Conservation (phyloP, 2,113 vertebrate species). For the Casuarius casuarius region DNA sequence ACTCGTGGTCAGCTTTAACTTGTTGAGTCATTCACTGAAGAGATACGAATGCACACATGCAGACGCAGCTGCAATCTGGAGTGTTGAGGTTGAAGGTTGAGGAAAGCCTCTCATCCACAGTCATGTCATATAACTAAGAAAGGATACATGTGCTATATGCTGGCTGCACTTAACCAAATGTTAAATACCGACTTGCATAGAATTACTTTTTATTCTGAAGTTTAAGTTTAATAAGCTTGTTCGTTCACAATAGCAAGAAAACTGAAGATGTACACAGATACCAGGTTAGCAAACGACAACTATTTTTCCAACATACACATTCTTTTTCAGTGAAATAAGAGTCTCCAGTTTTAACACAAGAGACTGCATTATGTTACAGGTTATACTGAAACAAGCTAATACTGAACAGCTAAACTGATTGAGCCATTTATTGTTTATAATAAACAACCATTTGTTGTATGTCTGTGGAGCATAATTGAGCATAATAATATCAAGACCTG, state of each 20-base stretch:
- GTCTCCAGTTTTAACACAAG: neutral
- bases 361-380: neutral
- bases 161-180: neutral
- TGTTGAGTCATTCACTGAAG: neutral
- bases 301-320: neutral
- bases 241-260: neutral
- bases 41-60: neutral
- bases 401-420: neutral
- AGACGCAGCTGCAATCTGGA: neutral
- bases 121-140: neutral
- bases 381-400: neutral
- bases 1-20: neutral
- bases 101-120: neutral
- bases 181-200: neutral
- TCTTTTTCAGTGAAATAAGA: neutral
- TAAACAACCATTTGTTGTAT: neutral
- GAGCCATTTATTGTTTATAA: neutral
- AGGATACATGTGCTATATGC: neutral
- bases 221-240: neutral
- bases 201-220: neutral
- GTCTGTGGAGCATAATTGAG: neutral
- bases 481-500: neutral
- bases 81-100: neutral
- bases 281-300: neutral
- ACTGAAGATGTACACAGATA: neutral